These are phyloP conservation scores for Dasypogon diadema DNA, from an alignment of 2,888 invertebrate species.

Conservation along the genomic window DNA sequence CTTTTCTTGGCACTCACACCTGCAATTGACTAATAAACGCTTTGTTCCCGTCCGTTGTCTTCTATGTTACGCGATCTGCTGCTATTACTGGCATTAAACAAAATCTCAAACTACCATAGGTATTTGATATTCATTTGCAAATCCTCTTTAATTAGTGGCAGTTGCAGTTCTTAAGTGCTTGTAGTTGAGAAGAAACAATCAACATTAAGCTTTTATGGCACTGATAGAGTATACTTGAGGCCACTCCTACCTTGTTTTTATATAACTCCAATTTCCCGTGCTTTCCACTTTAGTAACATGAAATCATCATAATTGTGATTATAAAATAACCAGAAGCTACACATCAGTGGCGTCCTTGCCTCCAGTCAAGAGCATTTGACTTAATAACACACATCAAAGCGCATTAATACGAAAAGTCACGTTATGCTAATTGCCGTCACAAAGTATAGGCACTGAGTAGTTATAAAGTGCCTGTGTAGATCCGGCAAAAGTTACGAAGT, in stretches of 20 bases:
- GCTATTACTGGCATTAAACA: too few relatives aligned
- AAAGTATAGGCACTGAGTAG: neutral
- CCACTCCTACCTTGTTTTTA: constrained; percentile 8
- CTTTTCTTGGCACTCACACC: too few relatives aligned
- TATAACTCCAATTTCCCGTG: neutral
- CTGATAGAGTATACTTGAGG: constrained; percentile 14
- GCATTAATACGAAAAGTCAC: constrained; percentile 55
- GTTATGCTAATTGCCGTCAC: constrained; percentile 54
- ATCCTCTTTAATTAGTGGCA: too few relatives aligned
- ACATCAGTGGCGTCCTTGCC: constrained; percentile 27
- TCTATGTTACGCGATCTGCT: too few relatives aligned
- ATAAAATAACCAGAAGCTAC: neutral
- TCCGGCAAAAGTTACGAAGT: constrained; percentile 38
- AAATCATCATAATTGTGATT: neutral
- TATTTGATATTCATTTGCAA: too few relatives aligned
- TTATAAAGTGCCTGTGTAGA: neutral
- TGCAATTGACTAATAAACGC: too few relatives aligned
- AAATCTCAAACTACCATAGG: too few relatives aligned
- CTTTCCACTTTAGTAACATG: neutral
- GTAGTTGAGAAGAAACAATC: too few relatives aligned
- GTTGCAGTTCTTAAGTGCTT: too few relatives aligned
- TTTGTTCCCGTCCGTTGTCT: too few relatives aligned
- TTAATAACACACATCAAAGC: constrained; percentile 54
- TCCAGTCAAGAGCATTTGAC: constrained; percentile 51
- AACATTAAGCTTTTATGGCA: too few relatives aligned